These are phyloP conservation scores for Lacanobia wlatinum DNA, from an alignment of 2,888 invertebrate genomes.

Conservation along the genomic window DNA sequence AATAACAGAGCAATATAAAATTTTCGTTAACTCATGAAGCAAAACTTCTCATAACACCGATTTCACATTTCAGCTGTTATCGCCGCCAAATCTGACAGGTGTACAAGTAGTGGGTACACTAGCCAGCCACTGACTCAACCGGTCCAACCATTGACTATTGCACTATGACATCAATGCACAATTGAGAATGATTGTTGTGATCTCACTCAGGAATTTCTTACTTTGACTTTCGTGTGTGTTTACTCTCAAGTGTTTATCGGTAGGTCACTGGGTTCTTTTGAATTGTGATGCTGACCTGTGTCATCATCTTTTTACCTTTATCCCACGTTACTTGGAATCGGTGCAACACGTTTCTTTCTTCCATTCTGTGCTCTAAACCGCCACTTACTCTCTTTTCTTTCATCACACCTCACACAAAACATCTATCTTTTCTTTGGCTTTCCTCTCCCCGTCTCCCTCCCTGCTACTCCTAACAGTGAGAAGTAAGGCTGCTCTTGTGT, in stretches of 20 bases:
- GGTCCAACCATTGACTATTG: conserved; percentile 33
- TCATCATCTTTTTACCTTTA: too few species aligned
- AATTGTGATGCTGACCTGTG: background rate
- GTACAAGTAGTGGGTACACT: conserved; percentile 5
- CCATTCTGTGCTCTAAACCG: too few species aligned
- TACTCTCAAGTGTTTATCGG: conserved; percentile 11
- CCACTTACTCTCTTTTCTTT: too few species aligned
- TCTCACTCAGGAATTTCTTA: conserved; percentile 32
- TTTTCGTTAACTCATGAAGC: background rate
- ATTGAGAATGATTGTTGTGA: conserved; percentile 29
- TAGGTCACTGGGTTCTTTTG: conserved; percentile 6
- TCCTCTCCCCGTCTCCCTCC: too few species aligned
- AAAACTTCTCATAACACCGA: background rate
- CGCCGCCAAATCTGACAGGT: conserved; percentile 41
- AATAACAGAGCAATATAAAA: too few species aligned
- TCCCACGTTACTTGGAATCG: too few species aligned
- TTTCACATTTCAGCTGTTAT: conserved; percentile 49
- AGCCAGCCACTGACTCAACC: conserved; percentile 35
- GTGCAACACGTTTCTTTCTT: too few species aligned
- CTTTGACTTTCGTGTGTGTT: conserved; percentile 3
- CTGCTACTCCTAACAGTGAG: too few species aligned
- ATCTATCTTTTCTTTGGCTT: too few species aligned
- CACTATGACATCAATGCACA: conserved; percentile 55
- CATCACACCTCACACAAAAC: too few species aligned
- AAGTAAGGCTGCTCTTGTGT: too few species aligned